Evolutionary conservation across 2,888 invertebrate species (phyloP), one percentile per base, ranked within the genome.

Genomic region (Euspilapteryx auroguttella): DNA sequence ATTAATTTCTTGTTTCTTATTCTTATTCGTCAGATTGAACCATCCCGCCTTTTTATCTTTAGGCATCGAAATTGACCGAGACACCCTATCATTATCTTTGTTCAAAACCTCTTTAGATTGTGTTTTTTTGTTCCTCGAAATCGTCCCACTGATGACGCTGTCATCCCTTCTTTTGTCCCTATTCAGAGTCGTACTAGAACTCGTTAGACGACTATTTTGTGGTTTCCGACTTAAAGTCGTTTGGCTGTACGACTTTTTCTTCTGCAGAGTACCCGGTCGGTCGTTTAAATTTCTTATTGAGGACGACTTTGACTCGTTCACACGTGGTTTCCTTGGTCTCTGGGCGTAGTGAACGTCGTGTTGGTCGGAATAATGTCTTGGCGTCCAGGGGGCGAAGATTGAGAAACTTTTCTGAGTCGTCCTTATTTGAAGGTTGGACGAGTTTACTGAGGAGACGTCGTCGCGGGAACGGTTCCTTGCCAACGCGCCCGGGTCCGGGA

Each of bases 331-430:
- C 10, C 62, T 48, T 4, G 78, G 73, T 44, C 80, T 75, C 44
- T 88, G 87, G 9, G 86, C 86, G 61, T 89, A 89, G 50, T 89
- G 87, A 13, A 89, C 86, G 62, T 89, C 89, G 48, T 84, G 82
- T 29, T 81, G 82, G 42, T 89, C 89, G 45, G 78, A 79, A 45
- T 82, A 79, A 45, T 86, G 84, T 37, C 83, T 80, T 2, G 91
- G 90, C 33, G 84, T 85, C 90, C 90, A 91, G 3, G 91, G 91
- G 0, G 91, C 89, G 47, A 90, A 78, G 40, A 91, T 85, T 3
- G 89, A 89, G 43, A 91, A 89, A 34, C 89, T 89, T 27, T 85
- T 78, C 8, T 89, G 87, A 13, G 89, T 82, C 24, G 84, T 87
- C 40, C 83, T 81, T 27, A 85, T 82, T 54, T 87, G 85, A 3